phyloP scores from a whole-genome alignment of 2,797 vertebrate species.

The Danio jaintianensis region DNA sequence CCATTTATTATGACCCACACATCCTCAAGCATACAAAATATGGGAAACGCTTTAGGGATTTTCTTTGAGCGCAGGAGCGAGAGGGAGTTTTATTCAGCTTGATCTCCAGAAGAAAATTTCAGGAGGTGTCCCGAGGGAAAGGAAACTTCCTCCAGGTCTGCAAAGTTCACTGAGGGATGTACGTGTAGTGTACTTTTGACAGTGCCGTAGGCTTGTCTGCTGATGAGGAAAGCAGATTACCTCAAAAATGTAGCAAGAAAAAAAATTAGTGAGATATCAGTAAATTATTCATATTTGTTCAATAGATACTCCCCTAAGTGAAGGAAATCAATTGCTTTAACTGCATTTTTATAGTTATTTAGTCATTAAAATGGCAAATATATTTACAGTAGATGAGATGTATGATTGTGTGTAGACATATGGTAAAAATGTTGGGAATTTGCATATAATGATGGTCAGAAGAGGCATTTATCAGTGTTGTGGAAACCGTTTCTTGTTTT shows the following conservation, averaged over 20 bases:
- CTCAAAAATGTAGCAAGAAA: conserved; percentile 10
- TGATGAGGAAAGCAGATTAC: conserved; percentile 76
- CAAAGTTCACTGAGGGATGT: conserved; percentile 65
- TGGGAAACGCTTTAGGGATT: conserved; percentile 48
- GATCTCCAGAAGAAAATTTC: conserved; percentile 63
- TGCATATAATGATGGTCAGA: neutral
- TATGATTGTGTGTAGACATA: neutral
- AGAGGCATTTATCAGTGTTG: neutral
- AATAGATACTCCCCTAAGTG: neutral
- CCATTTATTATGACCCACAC: conserved; percentile 38
- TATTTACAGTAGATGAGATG: neutral
- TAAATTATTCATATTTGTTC: neutral
- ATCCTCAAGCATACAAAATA: conserved; percentile 39
- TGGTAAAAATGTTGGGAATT: neutral
- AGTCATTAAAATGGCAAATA: neutral
- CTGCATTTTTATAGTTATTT: neutral
- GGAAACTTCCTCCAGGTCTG: conserved; percentile 60
- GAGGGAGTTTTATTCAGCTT: conserved; percentile 65
- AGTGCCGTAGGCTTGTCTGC: conserved; percentile 59
- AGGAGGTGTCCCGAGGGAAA: conserved; percentile 65
- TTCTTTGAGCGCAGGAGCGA: conserved; percentile 37
- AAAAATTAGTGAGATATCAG: neutral
- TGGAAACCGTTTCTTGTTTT: conserved; percentile 14
- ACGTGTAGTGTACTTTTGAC: conserved; percentile 60
- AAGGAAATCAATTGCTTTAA: conserved; percentile 15